Evolutionary conservation across 2,888 invertebrate genomes (phyloP), one percentile per base, ranked within the genome.

Genomic region (Andrena praecox): DNA sequence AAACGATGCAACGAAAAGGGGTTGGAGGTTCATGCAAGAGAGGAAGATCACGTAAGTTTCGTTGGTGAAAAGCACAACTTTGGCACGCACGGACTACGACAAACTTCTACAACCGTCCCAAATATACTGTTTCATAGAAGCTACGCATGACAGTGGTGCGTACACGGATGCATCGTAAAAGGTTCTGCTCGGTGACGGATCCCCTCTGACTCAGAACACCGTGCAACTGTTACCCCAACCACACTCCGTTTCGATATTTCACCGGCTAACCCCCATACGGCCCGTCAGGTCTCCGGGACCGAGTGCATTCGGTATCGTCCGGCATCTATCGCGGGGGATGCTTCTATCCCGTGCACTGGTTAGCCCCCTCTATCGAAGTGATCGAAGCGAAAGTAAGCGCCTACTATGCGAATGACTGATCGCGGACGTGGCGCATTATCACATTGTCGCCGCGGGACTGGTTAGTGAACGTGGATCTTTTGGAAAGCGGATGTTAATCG

Each of bases 31-130:
- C 86, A 85, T 86, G 86, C 86, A 87, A 50, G 35, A 68, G 31
- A 48, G 33, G 48, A 35, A 7, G 20, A 42, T 62, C 29, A 50
- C 48, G 59, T 29, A 60, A 64, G 67, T 59, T 73, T 73, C 75
- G 62, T 67, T 66, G 56, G 56, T 56, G 56, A 12, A 67, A 84
- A 85, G 83, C 85, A 86, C 78, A 87, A 77, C 67, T 80, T 72
- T 82, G 78, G 82, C 87, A 87, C 87, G 84, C 86, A 88, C 79
- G 85, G 78, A 71, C 85, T 85, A 89, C 80, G 60, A 72, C 86
- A 89, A 89, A 86, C 80, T 89, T 42, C 89, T 88, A 89, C 87
- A 74, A 89, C 86, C 89, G 88, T 85, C 86, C 90, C 86, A 89
- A 86, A 83, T 78, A 85, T 86, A 77, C 80, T 85, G 77, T 79